A percentile compares a stretch with the other conserved stretches of the same genome.
These are phyloP conservation scores for Tetragonula clypearis DNA, from an alignment of 1,140 invertebrate species.

Conservation along the genomic window DNA sequence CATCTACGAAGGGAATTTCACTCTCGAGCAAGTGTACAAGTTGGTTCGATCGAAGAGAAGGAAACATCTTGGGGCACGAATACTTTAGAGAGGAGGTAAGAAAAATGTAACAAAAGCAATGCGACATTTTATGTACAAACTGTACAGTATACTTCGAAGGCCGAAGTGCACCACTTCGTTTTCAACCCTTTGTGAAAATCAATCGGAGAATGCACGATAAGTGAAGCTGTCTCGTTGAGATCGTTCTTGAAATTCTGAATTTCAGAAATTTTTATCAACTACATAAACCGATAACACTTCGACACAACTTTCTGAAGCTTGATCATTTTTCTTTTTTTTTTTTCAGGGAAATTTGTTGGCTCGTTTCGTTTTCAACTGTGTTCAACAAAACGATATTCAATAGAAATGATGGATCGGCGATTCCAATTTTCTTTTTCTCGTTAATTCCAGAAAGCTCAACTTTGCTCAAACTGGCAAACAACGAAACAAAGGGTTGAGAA, in stretches of 20 bases:
- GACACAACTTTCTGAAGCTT: too few relatives aligned
- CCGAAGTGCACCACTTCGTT: not conserved
- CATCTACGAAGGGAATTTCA: not conserved
- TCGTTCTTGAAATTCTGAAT: too few relatives aligned
- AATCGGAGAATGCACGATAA: not conserved
- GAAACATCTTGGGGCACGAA: not conserved
- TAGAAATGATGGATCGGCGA: too few relatives aligned
- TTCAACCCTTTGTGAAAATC: constrained; percentile 24
- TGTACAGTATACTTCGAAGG: not conserved
- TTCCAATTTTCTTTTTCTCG: too few relatives aligned
- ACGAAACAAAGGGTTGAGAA: not conserved
- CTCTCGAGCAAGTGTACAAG: not conserved
- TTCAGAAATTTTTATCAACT: too few relatives aligned
- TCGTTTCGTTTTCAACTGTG: too few relatives aligned
- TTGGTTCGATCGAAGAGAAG: not conserved
- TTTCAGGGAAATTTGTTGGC: too few relatives aligned
- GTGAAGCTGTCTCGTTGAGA: not conserved
- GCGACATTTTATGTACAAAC: constrained; percentile 4
- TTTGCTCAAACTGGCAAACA: not conserved
- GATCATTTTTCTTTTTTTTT: too few relatives aligned
- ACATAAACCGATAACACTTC: too few relatives aligned
- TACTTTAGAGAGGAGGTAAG: constrained; percentile 3
- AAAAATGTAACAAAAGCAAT: constrained; percentile 24
- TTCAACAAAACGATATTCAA: too few relatives aligned
- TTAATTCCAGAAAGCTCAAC: not conserved